phyloP scores from a whole-genome alignment of 2,113 vertebrate genomes.

The Zosterops lateralis region DNA sequence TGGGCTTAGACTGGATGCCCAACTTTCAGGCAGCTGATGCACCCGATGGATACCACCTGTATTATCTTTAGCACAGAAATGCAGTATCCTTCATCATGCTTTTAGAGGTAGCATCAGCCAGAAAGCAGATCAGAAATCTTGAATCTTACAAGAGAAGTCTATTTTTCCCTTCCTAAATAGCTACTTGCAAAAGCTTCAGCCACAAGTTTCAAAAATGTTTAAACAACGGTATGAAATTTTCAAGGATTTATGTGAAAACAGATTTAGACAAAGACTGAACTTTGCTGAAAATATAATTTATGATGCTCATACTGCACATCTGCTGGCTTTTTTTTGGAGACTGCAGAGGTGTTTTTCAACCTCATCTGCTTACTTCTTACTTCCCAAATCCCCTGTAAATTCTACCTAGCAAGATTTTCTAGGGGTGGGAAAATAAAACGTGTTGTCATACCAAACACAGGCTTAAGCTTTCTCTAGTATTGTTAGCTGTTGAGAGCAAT shows the following conservation, averaged over 20 bases:
- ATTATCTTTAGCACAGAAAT: neutral
- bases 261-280: neutral
- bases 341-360: neutral
- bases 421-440: neutral
- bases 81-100: neutral
- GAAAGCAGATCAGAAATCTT: neutral
- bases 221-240: neutral
- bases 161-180: neutral
- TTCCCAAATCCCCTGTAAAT: neutral
- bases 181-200: neutral
- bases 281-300: neutral
- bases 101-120: neutral
- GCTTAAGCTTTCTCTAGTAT: neutral
- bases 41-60: neutral
- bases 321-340: neutral
- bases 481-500: neutral
- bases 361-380: neutral
- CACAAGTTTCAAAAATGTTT: neutral
- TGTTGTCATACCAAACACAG: neutral
- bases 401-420: neutral
- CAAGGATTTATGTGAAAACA: neutral
- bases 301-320: neutral
- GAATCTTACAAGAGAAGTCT: neutral
- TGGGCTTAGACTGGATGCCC: neutral
- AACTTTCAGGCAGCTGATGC: neutral